Evolutionary conservation across 92 coral and sea anemone species (phyloP), one percentile per base, ranked within the genome.

Genomic region (Palythoa grandis): DNA sequence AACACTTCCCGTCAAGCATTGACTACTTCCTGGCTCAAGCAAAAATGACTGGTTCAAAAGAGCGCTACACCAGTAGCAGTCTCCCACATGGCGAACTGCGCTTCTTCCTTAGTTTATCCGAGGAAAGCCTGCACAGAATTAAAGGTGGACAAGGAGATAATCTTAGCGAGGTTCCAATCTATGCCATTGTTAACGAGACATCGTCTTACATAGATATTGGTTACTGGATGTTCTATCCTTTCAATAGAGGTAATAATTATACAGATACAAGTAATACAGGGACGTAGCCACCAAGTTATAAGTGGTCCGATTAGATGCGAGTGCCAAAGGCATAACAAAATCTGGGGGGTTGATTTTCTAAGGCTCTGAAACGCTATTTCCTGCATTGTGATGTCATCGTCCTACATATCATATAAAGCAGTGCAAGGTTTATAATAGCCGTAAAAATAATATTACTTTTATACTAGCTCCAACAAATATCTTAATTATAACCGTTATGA

Each of bases 201-300:
- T 19, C 29, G 17, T 50, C 63, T 20, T n/a, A 74, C 20, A 48
- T 74, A 7, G 61, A 74, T 3, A 72, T 72, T 38, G 23, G 38
- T 7, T 72, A 72, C 56, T 72, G 77, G 77, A 38, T 72, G 52
- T 74, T 74, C 22, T 74, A 74, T 74, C 79, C 79, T 16, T 74
- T 48, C 53, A 74, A 74, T 16, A 52, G 38, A 74, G 79, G 79
- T 74, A 74, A 74, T 9, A 2, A 53, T 53, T 53, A 14, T 53
- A 14, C 7, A 14, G 10, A 9, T 14, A 53, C 58, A 10, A 9
- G 10, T 53, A 9, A 14, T 14, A 9, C 15, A 53, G 12, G 58
- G 12, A 14, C 15, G 10, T 53, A 29, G 35, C 35, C 35, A 29
- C 35, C 35, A 1, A 29, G 35, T 29, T 29, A 29, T 29, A 29